These are phyloP conservation scores for Chesias legatella DNA, from an alignment of 2,888 invertebrate species.

Conservation along the genomic window DNA sequence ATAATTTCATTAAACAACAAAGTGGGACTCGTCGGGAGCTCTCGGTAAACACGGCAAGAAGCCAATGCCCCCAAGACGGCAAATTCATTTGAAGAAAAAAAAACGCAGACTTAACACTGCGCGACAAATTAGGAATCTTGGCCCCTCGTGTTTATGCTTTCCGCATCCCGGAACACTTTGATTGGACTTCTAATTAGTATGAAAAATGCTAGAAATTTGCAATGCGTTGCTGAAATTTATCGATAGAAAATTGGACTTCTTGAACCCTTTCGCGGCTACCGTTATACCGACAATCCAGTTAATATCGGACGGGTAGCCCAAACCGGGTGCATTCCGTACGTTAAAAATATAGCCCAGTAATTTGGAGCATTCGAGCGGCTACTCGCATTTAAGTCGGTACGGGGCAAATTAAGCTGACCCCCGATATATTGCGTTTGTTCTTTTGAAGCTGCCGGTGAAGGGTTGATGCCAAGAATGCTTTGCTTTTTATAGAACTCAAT, in stretches of 20 bases:
- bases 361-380: conserved; percentile 72
- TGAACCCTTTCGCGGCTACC: conserved; percentile 44
- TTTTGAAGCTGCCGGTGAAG: conserved; percentile 77
- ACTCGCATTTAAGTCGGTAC: conserved; percentile 73
- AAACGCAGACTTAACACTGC: conserved; percentile 57
- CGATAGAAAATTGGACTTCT: conserved; percentile 41
- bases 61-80: conserved; percentile 77
- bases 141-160: conserved; percentile 45
- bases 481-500: conserved; percentile 77
- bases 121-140: conserved; percentile 56
- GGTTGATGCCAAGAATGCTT: conserved; percentile 81
- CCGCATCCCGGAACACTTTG: conserved; percentile 31
- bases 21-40: conserved; percentile 70
- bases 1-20: conserved; percentile 81
- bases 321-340: conserved; percentile 74
- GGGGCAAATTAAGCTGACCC: conserved; percentile 75
- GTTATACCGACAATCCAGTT: conserved; percentile 48
- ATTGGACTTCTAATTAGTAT: conserved; percentile 34
- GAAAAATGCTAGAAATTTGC: conserved; percentile 34
- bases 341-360: conserved; percentile 78
- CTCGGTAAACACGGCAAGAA: conserved; percentile 77
- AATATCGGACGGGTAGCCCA: conserved; percentile 70
- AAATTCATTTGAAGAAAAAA: conserved; percentile 77
- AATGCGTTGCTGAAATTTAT: conserved; percentile 23
- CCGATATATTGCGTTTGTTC: conserved; percentile 80